These are phyloP conservation scores for Gymnocypris eckloni DNA, from an alignment of 2,797 vertebrate genomes.

Conservation along the genomic window DNA sequence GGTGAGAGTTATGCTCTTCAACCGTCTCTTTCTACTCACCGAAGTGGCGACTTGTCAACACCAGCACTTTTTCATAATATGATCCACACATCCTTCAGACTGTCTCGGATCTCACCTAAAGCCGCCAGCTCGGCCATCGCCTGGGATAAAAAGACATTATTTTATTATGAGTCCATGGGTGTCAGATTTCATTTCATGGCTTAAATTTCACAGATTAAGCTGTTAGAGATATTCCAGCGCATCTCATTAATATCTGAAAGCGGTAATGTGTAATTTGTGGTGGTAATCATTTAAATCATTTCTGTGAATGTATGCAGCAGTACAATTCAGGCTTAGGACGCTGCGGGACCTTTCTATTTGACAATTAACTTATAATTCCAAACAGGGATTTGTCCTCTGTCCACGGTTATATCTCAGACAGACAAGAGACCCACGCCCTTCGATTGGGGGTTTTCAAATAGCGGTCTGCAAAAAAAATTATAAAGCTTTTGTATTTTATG, in stretches of 20 bases:
- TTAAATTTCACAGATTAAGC: conserved; percentile 81
- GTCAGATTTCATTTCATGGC: conserved; percentile 81
- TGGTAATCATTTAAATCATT: conserved; percentile 72
- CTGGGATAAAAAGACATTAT: conserved; percentile 80
- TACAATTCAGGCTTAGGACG: conserved; percentile 45
- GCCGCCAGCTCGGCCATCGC: conserved; percentile 74
- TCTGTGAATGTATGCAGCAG: conserved; percentile 55
- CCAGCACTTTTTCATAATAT: conserved; percentile 17
- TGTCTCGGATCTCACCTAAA: conserved; percentile 66
- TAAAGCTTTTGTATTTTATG: background rate
- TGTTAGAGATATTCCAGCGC: conserved; percentile 73
- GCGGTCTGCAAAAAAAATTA: background rate
- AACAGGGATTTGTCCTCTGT: conserved; percentile 39
- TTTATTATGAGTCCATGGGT: conserved; percentile 80
- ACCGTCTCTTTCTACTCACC: conserved; percentile 34
- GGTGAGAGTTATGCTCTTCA: conserved; percentile 28
- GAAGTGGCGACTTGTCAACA: conserved; percentile 29
- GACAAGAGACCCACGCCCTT: conserved; percentile 6
- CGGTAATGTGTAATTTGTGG: conserved; percentile 76
- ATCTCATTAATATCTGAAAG: conserved; percentile 83
- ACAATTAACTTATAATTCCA: conserved; percentile 50
- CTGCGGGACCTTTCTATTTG: conserved; percentile 41
- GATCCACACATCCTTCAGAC: conserved; percentile 40
- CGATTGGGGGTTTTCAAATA: background rate
- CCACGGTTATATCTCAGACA: conserved; percentile 35